Evolutionary conservation across 2,113 vertebrate species (phyloP), one percentile per base, ranked within the genome.

Genomic region (Anser cygnoides): DNA sequence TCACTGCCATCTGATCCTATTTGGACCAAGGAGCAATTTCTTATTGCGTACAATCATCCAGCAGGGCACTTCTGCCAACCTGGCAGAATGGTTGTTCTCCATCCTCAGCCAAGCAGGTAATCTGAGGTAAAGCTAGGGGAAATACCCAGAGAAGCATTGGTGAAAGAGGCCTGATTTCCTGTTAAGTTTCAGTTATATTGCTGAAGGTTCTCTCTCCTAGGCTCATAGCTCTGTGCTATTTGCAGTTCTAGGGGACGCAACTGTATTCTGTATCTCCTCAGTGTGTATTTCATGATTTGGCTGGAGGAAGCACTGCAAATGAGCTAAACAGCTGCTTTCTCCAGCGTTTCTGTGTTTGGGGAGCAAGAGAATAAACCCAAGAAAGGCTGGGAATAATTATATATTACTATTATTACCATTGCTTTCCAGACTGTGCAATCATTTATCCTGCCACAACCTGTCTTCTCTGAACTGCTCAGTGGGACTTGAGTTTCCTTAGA

Each of bases 41-140:
- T 87, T 49, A 50, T 8, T 72, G 25, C 17, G 3, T 19, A n/a
- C 14, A 26, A 33, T 46, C 41, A 41, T n/a, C 25, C 16, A 46
- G 37, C 58, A 78, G 52, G 11, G 5, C 5, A 15, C 3, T 11
- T 54, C 50, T 73, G 26, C 26, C 20, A 23, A 19, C 0, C 0
- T 37, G 23, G 10, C 16, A 55, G 37, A 25, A n/a, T 39, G 28
- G 14, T 35, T 50, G 21, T 10, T 72, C 16, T 71, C 73, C 11
- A 22, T 50, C 6, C 25, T 94, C 49, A 66, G 33, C 18, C 33
- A 41, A 35, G 28, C 41, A 59, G 29, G 5, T 37, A 26, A 46
- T 43, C 10, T 29, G 37, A 58, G 50, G 4, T 46, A 55, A 59
- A 90, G 35, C 11, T 25, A 28, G 31, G 41, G 23, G 57, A 66